Percentiles rank a stretch among this genome's conserved stretches.
Evolutionary conservation across 2,888 invertebrate species (phyloP).

Genomic region (Unio pictorum): DNA sequence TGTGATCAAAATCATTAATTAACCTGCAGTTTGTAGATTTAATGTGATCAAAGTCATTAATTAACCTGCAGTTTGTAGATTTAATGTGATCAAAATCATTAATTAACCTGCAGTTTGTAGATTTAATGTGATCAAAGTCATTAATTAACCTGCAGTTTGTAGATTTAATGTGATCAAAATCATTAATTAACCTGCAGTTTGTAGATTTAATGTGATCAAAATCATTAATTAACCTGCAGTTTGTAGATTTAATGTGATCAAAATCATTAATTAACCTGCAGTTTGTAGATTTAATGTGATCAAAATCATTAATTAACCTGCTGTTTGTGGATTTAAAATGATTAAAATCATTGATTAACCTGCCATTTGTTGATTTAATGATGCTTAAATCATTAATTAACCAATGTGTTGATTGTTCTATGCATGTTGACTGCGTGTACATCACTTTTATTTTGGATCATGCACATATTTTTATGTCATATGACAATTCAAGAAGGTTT

Average conservation of each 20-base stretch:
- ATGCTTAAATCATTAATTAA: neutral
- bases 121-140: no score
- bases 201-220: neutral
- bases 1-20: neutral
- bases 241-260: no score
- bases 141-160: no score
- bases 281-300: neutral
- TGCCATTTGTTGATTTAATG: neutral
- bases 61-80: no score
- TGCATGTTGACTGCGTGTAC: no score
- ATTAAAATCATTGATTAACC: neutral
- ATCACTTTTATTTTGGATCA: no score
- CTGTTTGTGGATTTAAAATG: neutral
- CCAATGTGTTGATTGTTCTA: neutral
- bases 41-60: neutral
- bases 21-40: no score
- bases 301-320: neutral
- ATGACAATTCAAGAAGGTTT: no score
- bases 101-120: neutral
- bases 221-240: no score
- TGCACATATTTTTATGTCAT: no score
- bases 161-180: neutral
- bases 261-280: no score
- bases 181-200: neutral
- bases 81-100: slow-evolving; percentile 3